A percentile compares a stretch with the other conserved stretches of the same genome.
Evolutionary conservation across 2,113 vertebrate species (phyloP).

Genomic region (Chaenogobius annularis): DNA sequence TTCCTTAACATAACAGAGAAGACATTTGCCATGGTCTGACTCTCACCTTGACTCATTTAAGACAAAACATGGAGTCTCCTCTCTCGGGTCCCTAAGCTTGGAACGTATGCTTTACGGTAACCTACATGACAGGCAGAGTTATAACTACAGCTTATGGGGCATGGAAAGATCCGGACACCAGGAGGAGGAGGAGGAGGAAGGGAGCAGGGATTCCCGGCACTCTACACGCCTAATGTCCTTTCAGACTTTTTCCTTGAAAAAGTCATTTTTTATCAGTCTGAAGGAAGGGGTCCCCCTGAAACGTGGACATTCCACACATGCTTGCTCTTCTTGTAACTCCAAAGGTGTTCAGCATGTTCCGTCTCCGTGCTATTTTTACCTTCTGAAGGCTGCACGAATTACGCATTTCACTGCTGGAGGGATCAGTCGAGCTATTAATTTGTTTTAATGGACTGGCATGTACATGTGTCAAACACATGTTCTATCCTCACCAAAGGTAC

Average conservation of each 20-base stretch:
- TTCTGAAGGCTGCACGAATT: constrained; percentile 22
- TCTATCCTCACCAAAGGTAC: not conserved
- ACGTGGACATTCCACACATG: constrained; percentile 58
- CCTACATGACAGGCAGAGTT: constrained; percentile 59
- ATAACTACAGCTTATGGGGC: constrained; percentile 36
- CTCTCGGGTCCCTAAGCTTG: constrained; percentile 29
- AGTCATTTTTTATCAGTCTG: constrained; percentile 10
- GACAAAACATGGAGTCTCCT: constrained; percentile 26
- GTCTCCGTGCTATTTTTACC: constrained; percentile 48
- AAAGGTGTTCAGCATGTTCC: constrained; percentile 31
- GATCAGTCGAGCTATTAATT: constrained; percentile 26
- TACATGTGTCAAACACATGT: constrained; percentile 45
- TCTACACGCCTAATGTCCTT: constrained; percentile 41
- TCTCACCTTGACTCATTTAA: constrained; percentile 1
- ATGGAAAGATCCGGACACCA: constrained; percentile 38
- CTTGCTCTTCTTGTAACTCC: constrained; percentile 61
- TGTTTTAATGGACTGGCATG: constrained; percentile 6
- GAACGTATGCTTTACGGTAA: constrained; percentile 62
- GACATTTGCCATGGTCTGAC: constrained; percentile 13
- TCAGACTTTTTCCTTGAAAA: constrained; percentile 52
- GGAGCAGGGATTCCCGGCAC: constrained; percentile 61
- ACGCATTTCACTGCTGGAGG: constrained; percentile 11
- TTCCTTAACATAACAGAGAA: constrained; percentile 10
- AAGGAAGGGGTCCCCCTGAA: constrained; percentile 26
- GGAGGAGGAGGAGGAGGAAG: not conserved